Percentiles rank a stretch among this genome's conserved stretches.
phyloP scores from a whole-genome alignment of 2,888 invertebrate species.

The Trissolcus japonicus region DNA sequence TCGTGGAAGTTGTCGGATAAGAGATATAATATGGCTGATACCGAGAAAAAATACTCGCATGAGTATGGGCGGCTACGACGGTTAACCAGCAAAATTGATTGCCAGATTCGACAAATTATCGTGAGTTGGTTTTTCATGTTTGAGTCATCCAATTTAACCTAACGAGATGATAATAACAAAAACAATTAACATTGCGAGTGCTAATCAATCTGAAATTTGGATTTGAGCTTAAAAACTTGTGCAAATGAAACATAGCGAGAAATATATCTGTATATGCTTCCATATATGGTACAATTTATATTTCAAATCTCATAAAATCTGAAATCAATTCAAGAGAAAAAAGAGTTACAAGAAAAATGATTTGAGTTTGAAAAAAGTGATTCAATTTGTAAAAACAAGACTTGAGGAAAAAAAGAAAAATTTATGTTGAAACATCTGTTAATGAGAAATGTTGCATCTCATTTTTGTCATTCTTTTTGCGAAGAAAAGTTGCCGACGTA shows the following conservation, averaged over 20 bases:
- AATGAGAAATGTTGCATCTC: no score
- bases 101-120: slow-evolving; percentile 82
- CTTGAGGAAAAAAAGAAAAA: no score
- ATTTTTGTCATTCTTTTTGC: not conserved
- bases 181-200: no score
- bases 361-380: not conserved
- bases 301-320: no score
- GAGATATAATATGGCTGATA: slow-evolving; percentile 66
- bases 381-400: no score
- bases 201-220: not conserved
- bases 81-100: slow-evolving; percentile 80
- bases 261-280: no score
- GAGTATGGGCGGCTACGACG: slow-evolving; percentile 84
- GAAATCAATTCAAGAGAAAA: no score
- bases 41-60: slow-evolving; percentile 79
- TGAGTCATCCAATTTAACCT: not conserved
- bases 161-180: slow-evolving; percentile 1
- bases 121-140: slow-evolving; percentile 77
- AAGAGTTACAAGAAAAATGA: no score
- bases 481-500: not conserved
- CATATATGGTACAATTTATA: no score
- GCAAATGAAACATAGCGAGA: no score
- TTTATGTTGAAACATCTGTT: no score
- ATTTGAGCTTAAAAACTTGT: no score
- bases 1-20: slow-evolving; percentile 7